phyloP scores from a whole-genome alignment of 2,888 invertebrate genomes.

The Metalampra italica region DNA sequence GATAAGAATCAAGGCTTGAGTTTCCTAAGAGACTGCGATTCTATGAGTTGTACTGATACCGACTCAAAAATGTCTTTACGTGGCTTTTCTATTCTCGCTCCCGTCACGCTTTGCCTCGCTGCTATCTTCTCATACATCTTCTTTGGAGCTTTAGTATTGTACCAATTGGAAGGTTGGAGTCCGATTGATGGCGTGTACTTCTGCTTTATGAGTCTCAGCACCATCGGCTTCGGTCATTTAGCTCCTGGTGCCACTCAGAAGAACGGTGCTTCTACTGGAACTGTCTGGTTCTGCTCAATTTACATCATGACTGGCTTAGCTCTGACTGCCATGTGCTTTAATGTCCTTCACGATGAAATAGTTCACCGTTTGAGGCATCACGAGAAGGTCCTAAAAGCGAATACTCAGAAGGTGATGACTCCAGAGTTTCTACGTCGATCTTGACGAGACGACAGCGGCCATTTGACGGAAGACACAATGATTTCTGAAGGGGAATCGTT shows the following conservation, averaged over 20 bases:
- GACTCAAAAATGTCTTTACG: constrained; percentile 84
- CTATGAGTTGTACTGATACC: constrained; percentile 81
- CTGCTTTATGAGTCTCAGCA: constrained; percentile 96
- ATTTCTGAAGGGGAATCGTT: constrained; percentile 65
- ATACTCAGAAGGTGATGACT: constrained; percentile 59
- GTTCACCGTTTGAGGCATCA: constrained; percentile 86
- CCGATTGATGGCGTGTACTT: constrained; percentile 95
- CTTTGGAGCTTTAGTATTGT: constrained; percentile 92
- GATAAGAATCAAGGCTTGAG: constrained; percentile 63
- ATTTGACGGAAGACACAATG: constrained; percentile 63
- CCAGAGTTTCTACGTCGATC: constrained; percentile 67
- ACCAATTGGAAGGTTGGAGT: constrained; percentile 95
- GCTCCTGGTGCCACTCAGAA: constrained; percentile 83
- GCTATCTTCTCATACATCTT: constrained; percentile 95
- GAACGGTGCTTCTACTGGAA: constrained; percentile 77
- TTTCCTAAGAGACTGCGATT: constrained; percentile 72
- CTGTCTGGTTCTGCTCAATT: constrained; percentile 93
- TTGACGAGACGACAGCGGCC: constrained; percentile 69
- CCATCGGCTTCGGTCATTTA: constrained; percentile 93
- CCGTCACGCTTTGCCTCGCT: constrained; percentile 90
- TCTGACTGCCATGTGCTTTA: constrained; percentile 93
- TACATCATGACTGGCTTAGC: constrained; percentile 94
- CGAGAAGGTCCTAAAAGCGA: constrained; percentile 59
- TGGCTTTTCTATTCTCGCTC: constrained; percentile 90
- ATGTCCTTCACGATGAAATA: constrained; percentile 92